A percentile compares a stretch with the other conserved stretches of the same genome.
These are phyloP conservation scores for Callipepla squamata DNA, from an alignment of 2,113 vertebrate species.

Conservation along the genomic window DNA sequence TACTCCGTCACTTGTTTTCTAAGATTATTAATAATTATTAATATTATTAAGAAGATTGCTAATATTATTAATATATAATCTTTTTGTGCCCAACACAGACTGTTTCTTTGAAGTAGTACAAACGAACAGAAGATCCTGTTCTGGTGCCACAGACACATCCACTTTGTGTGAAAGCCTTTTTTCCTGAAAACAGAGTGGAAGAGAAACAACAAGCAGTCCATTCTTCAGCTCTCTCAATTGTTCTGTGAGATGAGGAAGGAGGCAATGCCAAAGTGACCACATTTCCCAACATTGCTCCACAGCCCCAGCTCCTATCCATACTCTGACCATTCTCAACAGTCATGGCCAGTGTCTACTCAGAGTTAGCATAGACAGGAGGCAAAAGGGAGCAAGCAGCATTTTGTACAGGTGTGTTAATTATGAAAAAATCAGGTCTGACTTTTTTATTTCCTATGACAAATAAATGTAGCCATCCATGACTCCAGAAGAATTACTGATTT, in stretches of 20 bases:
- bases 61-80: too few species aligned
- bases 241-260: background rate
- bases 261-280: background rate
- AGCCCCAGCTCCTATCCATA: background rate
- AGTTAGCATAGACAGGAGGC: background rate
- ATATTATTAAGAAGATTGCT: too few species aligned
- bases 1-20: background rate
- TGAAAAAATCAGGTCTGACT: background rate
- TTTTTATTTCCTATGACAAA: background rate
- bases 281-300: background rate
- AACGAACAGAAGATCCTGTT: background rate
- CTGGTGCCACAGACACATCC: background rate
- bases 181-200: background rate
- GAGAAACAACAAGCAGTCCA: background rate
- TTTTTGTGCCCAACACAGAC: background rate
- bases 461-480: background rate
- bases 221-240: background rate
- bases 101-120: background rate
- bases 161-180: background rate
- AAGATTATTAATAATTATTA: background rate
- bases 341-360: background rate
- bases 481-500: background rate
- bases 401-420: background rate
- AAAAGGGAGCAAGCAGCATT: background rate
- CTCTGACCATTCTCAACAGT: background rate